Evolutionary conservation across 2,797 vertebrate genomes (phyloP).

Genomic region (Centroberyx gerrardi): DNA sequence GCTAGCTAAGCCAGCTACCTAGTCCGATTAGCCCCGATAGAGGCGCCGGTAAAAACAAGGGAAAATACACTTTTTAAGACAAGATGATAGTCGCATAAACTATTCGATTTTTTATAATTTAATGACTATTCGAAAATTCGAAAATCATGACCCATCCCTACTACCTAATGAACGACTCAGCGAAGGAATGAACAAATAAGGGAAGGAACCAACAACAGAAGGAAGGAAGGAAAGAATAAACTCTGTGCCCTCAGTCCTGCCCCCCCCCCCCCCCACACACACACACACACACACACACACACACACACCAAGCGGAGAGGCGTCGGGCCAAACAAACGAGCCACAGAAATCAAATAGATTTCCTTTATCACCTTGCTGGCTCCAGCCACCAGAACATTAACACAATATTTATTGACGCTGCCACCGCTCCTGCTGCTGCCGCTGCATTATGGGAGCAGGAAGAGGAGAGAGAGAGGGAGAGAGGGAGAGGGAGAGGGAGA

Average conservation of each 20-base stretch:
- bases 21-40: too few species aligned
- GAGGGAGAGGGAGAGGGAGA: conserved; percentile 5
- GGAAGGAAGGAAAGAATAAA: conserved; percentile 5
- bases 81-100: too few species aligned
- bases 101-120: too few species aligned
- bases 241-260: neutral
- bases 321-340: conserved; percentile 61
- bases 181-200: neutral
- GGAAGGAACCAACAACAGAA: conserved; percentile 12
- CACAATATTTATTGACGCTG: conserved; percentile 78
- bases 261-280: neutral
- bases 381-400: conserved; percentile 76
- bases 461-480: conserved; percentile 37
- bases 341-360: conserved; percentile 72
- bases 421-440: conserved; percentile 66
- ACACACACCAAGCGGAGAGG: conserved; percentile 36
- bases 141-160: too few species aligned
- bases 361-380: conserved; percentile 75
- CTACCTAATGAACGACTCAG: neutral
- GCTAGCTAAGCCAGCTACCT: too few species aligned
- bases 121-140: too few species aligned
- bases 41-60: too few species aligned
- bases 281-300: conserved; percentile 19
- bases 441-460: conserved; percentile 65
- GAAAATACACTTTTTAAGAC: too few species aligned